Evolutionary conservation across 2,888 invertebrate species (phyloP).

Genomic region (Drosophila suboccidentalis): DNA sequence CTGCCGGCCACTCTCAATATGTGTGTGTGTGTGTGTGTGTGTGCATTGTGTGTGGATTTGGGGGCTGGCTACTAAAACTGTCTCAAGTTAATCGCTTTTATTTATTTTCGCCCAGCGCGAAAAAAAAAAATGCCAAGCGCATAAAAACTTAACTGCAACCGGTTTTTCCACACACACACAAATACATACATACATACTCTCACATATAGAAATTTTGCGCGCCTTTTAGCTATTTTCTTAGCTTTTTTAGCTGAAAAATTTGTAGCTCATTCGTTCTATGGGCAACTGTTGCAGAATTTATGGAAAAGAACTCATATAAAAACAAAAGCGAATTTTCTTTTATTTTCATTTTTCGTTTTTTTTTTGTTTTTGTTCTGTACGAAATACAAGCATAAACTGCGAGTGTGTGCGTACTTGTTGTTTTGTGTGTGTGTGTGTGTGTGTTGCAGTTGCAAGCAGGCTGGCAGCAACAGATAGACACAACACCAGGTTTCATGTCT

Average conservation of each 20-base stretch:
- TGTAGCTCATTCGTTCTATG: constrained; percentile 21
- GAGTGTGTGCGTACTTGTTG: constrained; percentile 9
- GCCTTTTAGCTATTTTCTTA: constrained; percentile 78
- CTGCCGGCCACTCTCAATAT: constrained; percentile 28
- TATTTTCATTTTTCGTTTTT: constrained; percentile 12
- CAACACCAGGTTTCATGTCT: constrained; percentile 67
- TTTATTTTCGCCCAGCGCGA: constrained; percentile 75
- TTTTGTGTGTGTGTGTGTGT: constrained; percentile 22
- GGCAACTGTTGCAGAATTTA: constrained; percentile 49
- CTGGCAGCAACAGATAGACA: constrained; percentile 69
- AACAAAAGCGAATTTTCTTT: constrained; percentile 71
- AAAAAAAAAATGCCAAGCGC: constrained; percentile 40
- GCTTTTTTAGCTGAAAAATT: constrained; percentile 49
- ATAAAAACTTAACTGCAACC: constrained; percentile 71
- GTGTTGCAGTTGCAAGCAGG: constrained; percentile 69
- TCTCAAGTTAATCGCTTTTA: constrained; percentile 82
- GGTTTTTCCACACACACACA: constrained; percentile 66
- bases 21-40: constrained; percentile 4
- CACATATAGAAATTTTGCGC: constrained; percentile 69
- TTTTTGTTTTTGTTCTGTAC: constrained; percentile 18
- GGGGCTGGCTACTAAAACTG: constrained; percentile 72
- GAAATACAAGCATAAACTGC: constrained; percentile 20
- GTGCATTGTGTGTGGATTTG: constrained; percentile 29
- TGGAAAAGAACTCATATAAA: constrained; percentile 72
- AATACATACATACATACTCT: constrained; percentile 2